phyloP scores from a whole-genome alignment of 2,113 vertebrate genomes.

The Cyanoderma ruficeps region DNA sequence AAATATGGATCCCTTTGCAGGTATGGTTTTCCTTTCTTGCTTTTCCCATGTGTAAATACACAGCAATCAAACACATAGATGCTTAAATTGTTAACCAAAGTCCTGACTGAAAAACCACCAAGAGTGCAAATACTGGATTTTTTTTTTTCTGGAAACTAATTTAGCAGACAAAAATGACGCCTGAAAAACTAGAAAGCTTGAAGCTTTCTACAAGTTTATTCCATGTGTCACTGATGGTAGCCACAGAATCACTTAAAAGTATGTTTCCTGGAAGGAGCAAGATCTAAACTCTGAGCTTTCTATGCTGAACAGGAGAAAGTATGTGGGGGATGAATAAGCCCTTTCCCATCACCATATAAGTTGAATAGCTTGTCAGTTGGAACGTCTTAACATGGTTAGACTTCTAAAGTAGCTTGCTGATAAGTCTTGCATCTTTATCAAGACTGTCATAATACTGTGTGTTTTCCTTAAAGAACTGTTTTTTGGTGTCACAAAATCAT shows the following conservation, averaged over 20 bases:
- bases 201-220: not conserved
- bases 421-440: not conserved
- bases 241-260: not conserved
- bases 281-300: not conserved
- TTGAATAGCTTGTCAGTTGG: not conserved
- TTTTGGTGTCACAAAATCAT: not conserved
- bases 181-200: not conserved
- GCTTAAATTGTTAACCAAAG: not conserved
- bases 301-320: not conserved
- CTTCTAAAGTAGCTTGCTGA: not conserved
- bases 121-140: not conserved
- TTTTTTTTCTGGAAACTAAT: not conserved
- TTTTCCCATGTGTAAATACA: not conserved
- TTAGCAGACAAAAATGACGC: not conserved
- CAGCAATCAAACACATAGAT: not conserved
- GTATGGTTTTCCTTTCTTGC: not conserved
- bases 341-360: not conserved
- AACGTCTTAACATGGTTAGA: not conserved
- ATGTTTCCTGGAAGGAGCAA: not conserved
- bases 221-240: not conserved
- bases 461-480: not conserved
- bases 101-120: not conserved
- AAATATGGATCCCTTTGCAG: not conserved
- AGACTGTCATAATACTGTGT: not conserved
- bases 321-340: not conserved